Conservation (phyloP, 2,797 vertebrate species). For the Tenualosa thibaudeaui region DNA sequence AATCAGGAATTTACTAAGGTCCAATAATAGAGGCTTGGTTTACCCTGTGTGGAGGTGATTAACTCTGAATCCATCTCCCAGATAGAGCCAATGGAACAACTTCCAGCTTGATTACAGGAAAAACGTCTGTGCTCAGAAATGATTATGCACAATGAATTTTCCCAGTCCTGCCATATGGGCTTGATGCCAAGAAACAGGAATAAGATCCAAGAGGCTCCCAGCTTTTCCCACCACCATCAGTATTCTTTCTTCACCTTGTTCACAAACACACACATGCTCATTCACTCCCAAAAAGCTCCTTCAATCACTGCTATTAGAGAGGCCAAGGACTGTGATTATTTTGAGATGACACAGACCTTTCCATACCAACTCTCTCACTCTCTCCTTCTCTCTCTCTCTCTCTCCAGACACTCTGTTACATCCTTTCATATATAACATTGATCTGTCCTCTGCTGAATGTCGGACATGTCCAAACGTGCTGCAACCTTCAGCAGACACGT, state of each 20-base stretch:
- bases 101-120: neutral
- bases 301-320: neutral
- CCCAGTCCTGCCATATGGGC: neutral
- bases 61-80: neutral
- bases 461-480: slow-evolving; percentile 59
- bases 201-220: neutral
- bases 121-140: neutral
- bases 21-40: neutral
- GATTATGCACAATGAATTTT: neutral
- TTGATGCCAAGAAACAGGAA: neutral
- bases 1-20: neutral
- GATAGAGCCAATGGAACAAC: too few species aligned
- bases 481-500: slow-evolving; percentile 49
- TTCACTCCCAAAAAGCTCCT: neutral
- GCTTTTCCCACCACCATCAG: neutral
- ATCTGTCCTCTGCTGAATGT: slow-evolving; percentile 63
- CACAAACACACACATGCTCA: neutral
- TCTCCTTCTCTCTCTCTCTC: neutral
- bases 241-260: neutral
- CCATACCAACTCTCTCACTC: slow-evolving; percentile 8
- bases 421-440: slow-evolving; percentile 45
- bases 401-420: neutral
- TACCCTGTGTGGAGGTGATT: neutral
- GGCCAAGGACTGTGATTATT: slow-evolving; percentile 40
- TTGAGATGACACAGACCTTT: slow-evolving; percentile 35